These are phyloP conservation scores for Cancer borealis DNA, from an alignment of 2,888 invertebrate genomes.

Conservation along the genomic window DNA sequence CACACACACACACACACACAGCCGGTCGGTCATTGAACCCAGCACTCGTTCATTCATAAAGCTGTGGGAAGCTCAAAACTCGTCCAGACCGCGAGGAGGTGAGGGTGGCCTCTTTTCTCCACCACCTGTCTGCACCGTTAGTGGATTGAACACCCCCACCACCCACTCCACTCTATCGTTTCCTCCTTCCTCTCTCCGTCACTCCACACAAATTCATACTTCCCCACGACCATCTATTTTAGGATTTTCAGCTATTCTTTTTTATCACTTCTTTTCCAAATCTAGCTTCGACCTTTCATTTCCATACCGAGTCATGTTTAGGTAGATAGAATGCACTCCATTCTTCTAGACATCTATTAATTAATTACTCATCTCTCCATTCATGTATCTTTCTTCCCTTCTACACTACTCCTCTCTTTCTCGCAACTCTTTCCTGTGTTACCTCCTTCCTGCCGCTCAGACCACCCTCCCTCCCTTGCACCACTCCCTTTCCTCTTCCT, in stretches of 20 bases:
- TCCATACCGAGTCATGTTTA: not conserved
- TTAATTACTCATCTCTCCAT: too few relatives aligned
- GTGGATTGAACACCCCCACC: slow-evolving; percentile 6
- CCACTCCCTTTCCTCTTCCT: too few relatives aligned
- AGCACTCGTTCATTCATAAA: slow-evolving; percentile 7
- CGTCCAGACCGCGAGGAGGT: slow-evolving; percentile 27
- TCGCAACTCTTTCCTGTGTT: too few relatives aligned
- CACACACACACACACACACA: not conserved
- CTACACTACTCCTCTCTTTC: too few relatives aligned
- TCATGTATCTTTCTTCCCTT: too few relatives aligned
- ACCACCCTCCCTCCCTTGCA: too few relatives aligned
- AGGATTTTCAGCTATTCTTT: not conserved
- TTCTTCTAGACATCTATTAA: too few relatives aligned
- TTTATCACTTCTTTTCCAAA: not conserved
- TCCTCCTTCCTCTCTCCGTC: not conserved
- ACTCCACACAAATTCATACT: not conserved
- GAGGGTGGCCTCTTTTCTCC: not conserved
- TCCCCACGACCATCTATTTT: not conserved
- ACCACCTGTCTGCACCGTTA: slow-evolving; percentile 23
- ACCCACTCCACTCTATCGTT: not conserved
- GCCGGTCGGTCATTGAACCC: slow-evolving; percentile 8
- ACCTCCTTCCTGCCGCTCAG: too few relatives aligned
- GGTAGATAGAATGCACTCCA: too few relatives aligned
- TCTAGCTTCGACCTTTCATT: not conserved
- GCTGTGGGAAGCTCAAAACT: slow-evolving; percentile 30